These are phyloP conservation scores for Rhynchomys soricoides DNA, from an alignment of 2,113 vertebrate species.

Conservation along the genomic window DNA sequence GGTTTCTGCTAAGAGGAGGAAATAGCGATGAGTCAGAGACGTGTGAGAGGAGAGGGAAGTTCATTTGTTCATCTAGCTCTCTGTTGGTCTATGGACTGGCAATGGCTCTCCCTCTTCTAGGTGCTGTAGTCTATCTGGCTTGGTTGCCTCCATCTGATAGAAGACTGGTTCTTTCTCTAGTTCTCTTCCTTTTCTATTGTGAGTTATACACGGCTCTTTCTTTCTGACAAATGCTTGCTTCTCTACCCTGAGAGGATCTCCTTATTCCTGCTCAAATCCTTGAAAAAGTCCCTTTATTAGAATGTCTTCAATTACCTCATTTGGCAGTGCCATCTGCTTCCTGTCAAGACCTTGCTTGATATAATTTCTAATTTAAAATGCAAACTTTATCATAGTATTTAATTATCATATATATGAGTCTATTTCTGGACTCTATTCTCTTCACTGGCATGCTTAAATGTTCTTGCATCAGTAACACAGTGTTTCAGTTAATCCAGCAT, in stretches of 20 bases:
- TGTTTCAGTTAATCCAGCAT: constrained; percentile 57
- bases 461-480: constrained; percentile 43
- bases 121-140: not conserved
- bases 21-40: not conserved
- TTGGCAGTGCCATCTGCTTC: constrained; percentile 69
- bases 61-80: not conserved
- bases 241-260: not conserved
- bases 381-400: constrained; percentile 69
- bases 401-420: constrained; percentile 73
- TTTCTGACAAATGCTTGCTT: not conserved
- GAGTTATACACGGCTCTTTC: not conserved
- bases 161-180: not conserved
- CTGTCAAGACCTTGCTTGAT: constrained; percentile 63
- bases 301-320: constrained; percentile 65
- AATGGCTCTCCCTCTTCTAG: not conserved
- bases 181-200: not conserved
- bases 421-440: constrained; percentile 61
- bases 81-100: not conserved
- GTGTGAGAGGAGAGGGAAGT: not conserved
- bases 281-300: constrained; percentile 60
- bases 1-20: not conserved
- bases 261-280: constrained; percentile 28
- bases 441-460: constrained; percentile 49
- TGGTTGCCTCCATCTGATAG: not conserved
- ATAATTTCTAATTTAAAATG: constrained; percentile 75